Conservation (phyloP, 2,797 vertebrate species). For the Toxotes lorentzi region DNA sequence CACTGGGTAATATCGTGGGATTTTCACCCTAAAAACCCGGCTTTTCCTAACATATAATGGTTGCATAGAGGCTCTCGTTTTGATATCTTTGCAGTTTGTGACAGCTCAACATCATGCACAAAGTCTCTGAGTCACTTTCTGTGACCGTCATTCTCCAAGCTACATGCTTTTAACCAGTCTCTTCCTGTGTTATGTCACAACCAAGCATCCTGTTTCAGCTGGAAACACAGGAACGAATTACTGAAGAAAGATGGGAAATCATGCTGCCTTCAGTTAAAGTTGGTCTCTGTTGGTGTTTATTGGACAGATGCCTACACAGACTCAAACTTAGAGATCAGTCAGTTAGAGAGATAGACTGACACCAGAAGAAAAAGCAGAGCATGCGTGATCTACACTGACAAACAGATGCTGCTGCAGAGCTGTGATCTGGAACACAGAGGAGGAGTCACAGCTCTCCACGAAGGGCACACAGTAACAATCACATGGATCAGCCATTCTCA, state of each 20-base stretch:
- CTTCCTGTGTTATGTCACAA: conserved; percentile 29
- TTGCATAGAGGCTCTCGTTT: conserved; percentile 20
- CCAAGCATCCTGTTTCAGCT: conserved; percentile 24
- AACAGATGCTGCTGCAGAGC: conserved; percentile 24
- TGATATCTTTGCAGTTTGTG: conserved; percentile 22
- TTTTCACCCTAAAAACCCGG: not conserved
- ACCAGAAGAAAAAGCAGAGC: not conserved
- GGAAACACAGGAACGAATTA: conserved; percentile 30
- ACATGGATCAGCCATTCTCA: conserved; percentile 9
- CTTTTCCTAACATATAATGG: not conserved
- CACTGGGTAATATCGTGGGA: not conserved
- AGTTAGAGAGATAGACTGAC: not conserved
- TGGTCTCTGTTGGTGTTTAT: conserved; percentile 1
- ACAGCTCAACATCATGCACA: conserved; percentile 32
- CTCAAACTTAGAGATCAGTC: not conserved
- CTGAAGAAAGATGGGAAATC: conserved; percentile 19
- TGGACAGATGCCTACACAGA: not conserved
- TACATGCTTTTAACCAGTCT: conserved; percentile 12
- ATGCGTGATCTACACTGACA: not conserved
- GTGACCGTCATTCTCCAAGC: conserved; percentile 20
- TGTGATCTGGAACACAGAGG: conserved; percentile 39
- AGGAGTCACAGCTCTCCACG: conserved; percentile 22
- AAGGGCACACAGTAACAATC: conserved; percentile 56
- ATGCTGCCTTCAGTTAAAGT: conserved; percentile 1
- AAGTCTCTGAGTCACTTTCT: conserved; percentile 41